Percentiles rank a stretch among this genome's conserved stretches.
phyloP scores from a whole-genome alignment of 1,140 invertebrate species.

The Neodiprion virginianus region DNA sequence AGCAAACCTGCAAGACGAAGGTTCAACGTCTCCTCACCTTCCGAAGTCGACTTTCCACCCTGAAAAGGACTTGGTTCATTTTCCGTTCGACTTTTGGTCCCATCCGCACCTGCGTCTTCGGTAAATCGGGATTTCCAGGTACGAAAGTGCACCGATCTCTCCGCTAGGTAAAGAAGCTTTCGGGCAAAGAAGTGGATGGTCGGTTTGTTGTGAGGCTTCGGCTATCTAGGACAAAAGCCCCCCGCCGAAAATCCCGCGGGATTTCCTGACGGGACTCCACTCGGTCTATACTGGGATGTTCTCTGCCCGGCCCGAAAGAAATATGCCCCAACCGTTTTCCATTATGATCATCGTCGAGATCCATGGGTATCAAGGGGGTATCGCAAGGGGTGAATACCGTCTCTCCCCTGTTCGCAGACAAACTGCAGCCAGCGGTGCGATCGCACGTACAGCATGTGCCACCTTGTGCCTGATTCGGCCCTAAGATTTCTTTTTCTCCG shows the following conservation, averaged over 20 bases:
- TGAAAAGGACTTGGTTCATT: background rate
- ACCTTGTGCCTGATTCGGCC: conserved; percentile 29
- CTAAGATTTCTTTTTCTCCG: background rate
- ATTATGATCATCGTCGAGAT: conserved; percentile 40
- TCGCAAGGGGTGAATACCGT: conserved; percentile 29
- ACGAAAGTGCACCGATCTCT: conserved; percentile 32
- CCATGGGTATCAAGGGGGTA: conserved; percentile 35
- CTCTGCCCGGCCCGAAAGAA: conserved; percentile 38
- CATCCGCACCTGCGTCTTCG: background rate
- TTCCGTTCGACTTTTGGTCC: background rate
- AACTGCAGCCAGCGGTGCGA: background rate
- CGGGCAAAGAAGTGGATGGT: background rate
- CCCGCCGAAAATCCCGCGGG: conserved; percentile 27
- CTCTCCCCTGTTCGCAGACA: background rate
- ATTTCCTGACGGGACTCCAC: conserved; percentile 18
- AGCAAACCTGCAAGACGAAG: background rate
- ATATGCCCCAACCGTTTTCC: conserved; percentile 53
- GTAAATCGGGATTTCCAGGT: conserved; percentile 18
- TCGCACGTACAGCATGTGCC: conserved; percentile 25
- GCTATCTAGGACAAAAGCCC: conserved; percentile 45
- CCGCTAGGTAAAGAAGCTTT: conserved; percentile 12
- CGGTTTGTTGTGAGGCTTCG: conserved; percentile 42
- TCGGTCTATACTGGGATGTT: conserved; percentile 24
- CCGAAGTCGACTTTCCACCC: background rate
- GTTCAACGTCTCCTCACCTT: background rate